Percentiles rank a stretch among this genome's conserved stretches.
Evolutionary conservation across 2,888 invertebrate genomes (phyloP).

Genomic region (Sesia apiformis): DNA sequence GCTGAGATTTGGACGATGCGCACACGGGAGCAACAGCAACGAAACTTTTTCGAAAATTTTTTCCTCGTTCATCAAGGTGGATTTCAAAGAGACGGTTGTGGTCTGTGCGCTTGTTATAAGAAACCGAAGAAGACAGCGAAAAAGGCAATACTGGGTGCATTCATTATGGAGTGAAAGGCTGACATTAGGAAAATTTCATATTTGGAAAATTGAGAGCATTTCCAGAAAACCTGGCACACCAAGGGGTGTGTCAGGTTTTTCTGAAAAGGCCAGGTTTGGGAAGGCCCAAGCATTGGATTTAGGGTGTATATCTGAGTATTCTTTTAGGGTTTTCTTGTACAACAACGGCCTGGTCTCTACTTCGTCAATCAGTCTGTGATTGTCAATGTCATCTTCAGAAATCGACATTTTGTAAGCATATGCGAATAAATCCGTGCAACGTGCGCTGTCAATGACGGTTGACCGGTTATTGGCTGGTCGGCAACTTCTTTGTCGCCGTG

Average conservation of each 20-base stretch:
- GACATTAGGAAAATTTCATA: conserved; percentile 1
- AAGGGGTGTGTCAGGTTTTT: too few species aligned
- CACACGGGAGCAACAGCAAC: too few species aligned
- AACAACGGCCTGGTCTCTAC: not conserved
- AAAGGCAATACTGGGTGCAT: conserved; percentile 1
- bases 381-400: too few species aligned
- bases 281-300: too few species aligned
- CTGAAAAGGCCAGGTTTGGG: too few species aligned
- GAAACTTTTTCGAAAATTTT: too few species aligned
- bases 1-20: too few species aligned
- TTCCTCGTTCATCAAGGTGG: too few species aligned
- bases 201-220: conserved; percentile 1
- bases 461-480: not conserved
- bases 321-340: not conserved
- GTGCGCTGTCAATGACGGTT: not conserved
- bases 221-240: not conserved
- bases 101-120: conserved; percentile 2
- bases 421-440: not conserved
- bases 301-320: not conserved
- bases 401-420: not conserved
- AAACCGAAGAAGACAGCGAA: conserved; percentile 3
- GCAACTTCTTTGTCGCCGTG: conserved; percentile 1
- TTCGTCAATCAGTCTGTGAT: too few species aligned
- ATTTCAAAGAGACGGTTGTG: not conserved
- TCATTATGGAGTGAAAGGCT: conserved; percentile 3